Conservation (phyloP, 92 coral and sea anemone genomes). For the Phenganax subtilis region DNA sequence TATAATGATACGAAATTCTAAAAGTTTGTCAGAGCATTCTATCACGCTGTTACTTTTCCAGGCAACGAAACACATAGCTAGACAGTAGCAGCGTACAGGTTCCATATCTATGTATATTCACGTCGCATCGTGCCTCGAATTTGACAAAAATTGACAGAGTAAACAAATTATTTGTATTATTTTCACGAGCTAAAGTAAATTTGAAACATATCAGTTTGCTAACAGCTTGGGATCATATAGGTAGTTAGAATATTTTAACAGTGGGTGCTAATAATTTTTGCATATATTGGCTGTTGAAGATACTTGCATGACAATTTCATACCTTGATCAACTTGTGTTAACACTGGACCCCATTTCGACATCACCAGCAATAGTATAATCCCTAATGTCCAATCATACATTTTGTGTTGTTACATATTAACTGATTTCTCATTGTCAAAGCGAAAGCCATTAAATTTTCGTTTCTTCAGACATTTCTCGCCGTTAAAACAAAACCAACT, state of each 20-base stretch:
- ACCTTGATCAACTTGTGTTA: not conserved
- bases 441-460: not conserved
- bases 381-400: constrained; percentile 20
- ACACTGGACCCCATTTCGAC: not conserved
- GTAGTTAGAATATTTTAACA: not conserved
- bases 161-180: constrained; percentile 16
- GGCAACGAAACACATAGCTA: not conserved
- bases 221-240: not conserved
- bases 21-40: too few relatives aligned
- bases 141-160: constrained; percentile 13
- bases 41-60: not conserved
- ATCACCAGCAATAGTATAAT: not conserved
- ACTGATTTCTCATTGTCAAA: not conserved
- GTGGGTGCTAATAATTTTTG: not conserved
- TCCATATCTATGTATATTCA: not conserved
- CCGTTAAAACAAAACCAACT: not conserved
- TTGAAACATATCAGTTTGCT: not conserved
- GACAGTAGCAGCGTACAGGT: not conserved
- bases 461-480: not conserved
- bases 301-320: not conserved
- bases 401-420: not conserved
- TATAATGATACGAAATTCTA: too few relatives aligned
- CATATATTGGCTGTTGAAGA: not conserved
- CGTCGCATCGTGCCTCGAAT: not conserved
- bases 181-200: not conserved